phyloP scores from a whole-genome alignment of 2,888 invertebrate species.

The Campoplex capitator region DNA sequence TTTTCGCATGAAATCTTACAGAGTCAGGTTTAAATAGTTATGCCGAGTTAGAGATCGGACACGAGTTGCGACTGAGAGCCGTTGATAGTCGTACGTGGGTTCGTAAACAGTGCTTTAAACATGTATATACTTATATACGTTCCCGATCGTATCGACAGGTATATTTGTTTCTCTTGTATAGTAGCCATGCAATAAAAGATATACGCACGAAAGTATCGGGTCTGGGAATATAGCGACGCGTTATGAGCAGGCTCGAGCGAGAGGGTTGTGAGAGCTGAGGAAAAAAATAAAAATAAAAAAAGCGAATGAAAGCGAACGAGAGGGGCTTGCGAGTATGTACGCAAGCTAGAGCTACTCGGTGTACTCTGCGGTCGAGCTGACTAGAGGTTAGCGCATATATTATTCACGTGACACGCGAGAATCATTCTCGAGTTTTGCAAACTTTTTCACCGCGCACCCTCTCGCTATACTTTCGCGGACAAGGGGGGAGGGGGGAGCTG shows the following conservation, averaged over 20 bases:
- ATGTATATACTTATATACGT: slow-evolving; percentile 61
- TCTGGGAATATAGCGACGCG: slow-evolving; percentile 10
- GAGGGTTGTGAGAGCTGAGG: background rate
- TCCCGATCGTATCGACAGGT: slow-evolving; percentile 59
- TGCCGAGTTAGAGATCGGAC: background rate
- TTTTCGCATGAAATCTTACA: background rate
- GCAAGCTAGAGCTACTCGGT: background rate
- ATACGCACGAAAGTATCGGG: slow-evolving; percentile 8
- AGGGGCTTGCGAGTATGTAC: slow-evolving; percentile 6
- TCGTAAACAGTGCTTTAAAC: slow-evolving; percentile 66
- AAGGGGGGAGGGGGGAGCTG: background rate
- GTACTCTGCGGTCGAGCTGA: slow-evolving; percentile 27
- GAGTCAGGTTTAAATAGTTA: background rate
- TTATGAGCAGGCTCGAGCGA: background rate
- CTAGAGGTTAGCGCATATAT: slow-evolving; percentile 69
- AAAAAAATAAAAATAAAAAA: background rate
- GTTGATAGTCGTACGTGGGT: slow-evolving; percentile 57
- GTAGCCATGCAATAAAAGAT: slow-evolving; percentile 7
- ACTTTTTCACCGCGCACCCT: slow-evolving; percentile 34
- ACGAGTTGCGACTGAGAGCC: slow-evolving; percentile 2
- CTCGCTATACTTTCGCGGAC: background rate
- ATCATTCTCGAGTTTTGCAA: slow-evolving; percentile 40
- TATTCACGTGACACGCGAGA: slow-evolving; percentile 72
- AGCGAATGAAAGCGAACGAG: slow-evolving; percentile 9
- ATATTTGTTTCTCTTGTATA: slow-evolving; percentile 1